These are phyloP conservation scores for Mythimna loreyi DNA, from an alignment of 2,888 invertebrate species.

Conservation along the genomic window DNA sequence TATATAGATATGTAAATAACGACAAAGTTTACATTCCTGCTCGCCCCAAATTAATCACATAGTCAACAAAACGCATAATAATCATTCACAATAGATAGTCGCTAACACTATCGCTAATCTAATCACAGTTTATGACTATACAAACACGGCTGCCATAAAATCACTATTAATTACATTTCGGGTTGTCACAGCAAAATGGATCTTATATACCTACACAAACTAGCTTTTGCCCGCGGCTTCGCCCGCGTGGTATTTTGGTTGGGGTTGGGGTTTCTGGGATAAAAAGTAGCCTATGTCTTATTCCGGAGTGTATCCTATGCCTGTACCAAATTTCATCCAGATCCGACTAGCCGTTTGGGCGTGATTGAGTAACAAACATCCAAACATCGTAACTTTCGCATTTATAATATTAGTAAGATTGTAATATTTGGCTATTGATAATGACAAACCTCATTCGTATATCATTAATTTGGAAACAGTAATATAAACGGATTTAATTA, in stretches of 20 bases:
- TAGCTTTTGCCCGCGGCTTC: too few species aligned
- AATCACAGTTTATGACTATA: conserved; percentile 60
- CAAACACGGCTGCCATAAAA: conserved; percentile 56
- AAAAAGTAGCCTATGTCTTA: too few species aligned
- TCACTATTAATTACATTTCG: conserved; percentile 50
- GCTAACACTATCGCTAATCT: conserved; percentile 50
- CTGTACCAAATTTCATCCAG: too few species aligned
- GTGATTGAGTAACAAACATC: too few species aligned
- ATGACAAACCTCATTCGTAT: background rate
- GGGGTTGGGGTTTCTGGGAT: too few species aligned
- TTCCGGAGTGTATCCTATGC: too few species aligned
- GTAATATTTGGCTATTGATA: background rate
- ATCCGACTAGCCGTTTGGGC: too few species aligned
- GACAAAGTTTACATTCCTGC: background rate
- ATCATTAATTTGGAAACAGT: too few species aligned
- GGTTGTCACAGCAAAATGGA: conserved; percentile 21
- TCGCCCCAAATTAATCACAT: conserved; percentile 37
- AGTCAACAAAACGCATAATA: conserved; percentile 46
- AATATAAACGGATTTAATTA: too few species aligned
- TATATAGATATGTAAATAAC: background rate
- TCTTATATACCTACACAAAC: conserved; percentile 15
- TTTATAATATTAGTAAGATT: too few species aligned
- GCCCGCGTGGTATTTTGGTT: too few species aligned
- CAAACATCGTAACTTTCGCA: too few species aligned
- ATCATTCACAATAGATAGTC: conserved; percentile 52